phyloP scores from a whole-genome alignment of 2,888 invertebrate genomes.

The Folsomia candida region DNA sequence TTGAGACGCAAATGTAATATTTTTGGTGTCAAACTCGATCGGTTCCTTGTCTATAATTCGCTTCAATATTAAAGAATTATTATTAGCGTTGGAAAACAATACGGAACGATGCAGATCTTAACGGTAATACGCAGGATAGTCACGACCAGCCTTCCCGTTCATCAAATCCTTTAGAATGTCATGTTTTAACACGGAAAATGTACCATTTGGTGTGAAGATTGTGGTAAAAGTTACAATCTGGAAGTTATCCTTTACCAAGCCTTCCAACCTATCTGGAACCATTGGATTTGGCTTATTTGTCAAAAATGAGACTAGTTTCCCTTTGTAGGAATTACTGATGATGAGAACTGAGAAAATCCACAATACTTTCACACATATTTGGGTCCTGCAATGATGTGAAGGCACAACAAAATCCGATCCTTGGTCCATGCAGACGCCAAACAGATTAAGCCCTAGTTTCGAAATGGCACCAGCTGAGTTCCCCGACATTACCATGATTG shows the following conservation, averaged over 20 bases:
- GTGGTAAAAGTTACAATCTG: background rate
- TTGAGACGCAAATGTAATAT: background rate
- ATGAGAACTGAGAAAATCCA: slow-evolving; percentile 21
- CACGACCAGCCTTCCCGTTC: background rate
- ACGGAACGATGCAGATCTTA: background rate
- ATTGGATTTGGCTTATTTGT: slow-evolving; percentile 16
- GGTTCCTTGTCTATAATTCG: background rate
- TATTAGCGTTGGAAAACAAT: background rate
- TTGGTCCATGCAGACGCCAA: background rate
- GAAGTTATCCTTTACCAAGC: background rate
- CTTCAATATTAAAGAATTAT: background rate
- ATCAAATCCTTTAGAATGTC: slow-evolving; percentile 16
- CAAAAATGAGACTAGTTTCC: slow-evolving; percentile 24
- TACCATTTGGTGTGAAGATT: background rate
- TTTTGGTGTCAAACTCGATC: background rate
- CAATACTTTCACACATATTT: background rate
- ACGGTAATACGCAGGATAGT: slow-evolving; percentile 2
- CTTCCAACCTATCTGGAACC: slow-evolving; percentile 10
- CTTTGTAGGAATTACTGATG: slow-evolving; percentile 24
- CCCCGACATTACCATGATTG: background rate
- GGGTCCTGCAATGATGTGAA: background rate
- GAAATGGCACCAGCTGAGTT: background rate
- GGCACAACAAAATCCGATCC: background rate
- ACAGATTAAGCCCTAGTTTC: background rate
- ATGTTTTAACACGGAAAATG: slow-evolving; percentile 17